Evolutionary conservation across 2,888 invertebrate species (phyloP).

Genomic region (Amiota communis): DNA sequence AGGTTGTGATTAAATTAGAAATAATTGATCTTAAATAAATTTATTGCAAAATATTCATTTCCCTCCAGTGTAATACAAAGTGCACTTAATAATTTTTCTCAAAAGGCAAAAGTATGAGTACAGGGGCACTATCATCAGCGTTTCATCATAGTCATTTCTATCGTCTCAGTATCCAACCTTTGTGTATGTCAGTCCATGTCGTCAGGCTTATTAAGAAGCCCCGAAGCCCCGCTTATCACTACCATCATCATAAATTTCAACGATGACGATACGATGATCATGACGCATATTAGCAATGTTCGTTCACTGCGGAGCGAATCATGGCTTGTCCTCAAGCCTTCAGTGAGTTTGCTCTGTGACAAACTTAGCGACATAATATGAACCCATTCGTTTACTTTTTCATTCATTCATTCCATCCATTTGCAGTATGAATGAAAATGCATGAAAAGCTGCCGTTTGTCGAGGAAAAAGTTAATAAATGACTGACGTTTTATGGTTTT

Average conservation of each 20-base stretch:
- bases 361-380: conserved; percentile 6
- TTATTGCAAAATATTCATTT: not conserved
- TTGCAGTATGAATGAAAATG: conserved; percentile 19
- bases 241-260: not conserved
- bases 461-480: conserved; percentile 24
- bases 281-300: not conserved
- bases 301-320: not conserved
- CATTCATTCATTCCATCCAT: not conserved
- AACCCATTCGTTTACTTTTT: conserved; percentile 4
- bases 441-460: conserved; percentile 23
- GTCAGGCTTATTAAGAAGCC: not conserved
- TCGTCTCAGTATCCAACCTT: not conserved
- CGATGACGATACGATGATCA: not conserved
- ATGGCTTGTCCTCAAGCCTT: not conserved
- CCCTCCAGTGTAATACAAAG: conserved; percentile 4
- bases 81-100: conserved; percentile 16
- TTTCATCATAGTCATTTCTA: not conserved
- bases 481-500: conserved; percentile 25
- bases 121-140: not conserved
- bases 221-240: not conserved
- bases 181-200: not conserved
- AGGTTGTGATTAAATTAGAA: not conserved
- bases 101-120: not conserved
- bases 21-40: not conserved
- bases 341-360: not conserved